phyloP scores from a whole-genome alignment of 2,113 vertebrate species.

The Pleuronectes platessa region DNA sequence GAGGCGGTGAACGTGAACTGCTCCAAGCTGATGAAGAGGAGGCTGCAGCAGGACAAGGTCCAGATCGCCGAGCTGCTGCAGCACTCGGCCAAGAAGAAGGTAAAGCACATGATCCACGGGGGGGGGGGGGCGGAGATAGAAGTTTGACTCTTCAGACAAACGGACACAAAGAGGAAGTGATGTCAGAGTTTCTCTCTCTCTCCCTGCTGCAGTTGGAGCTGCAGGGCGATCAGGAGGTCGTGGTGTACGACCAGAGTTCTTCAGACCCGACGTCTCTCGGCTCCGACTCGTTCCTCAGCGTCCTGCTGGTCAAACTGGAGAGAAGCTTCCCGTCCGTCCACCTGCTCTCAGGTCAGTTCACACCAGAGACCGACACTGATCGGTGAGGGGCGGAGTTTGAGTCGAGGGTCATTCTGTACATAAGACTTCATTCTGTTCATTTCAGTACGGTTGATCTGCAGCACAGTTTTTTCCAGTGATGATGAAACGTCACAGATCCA shows the following conservation, averaged over 20 bases:
- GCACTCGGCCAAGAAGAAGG: constrained; percentile 94
- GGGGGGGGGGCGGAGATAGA: too few relatives aligned
- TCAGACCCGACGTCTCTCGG: constrained; percentile 84
- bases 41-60: constrained; percentile 96
- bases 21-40: constrained; percentile 97
- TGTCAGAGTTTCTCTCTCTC: background rate
- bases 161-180: too few relatives aligned
- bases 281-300: constrained; percentile 90
- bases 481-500: too few relatives aligned
- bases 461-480: too few relatives aligned
- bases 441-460: too few relatives aligned
- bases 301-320: constrained; percentile 93
- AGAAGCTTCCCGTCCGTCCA: constrained; percentile 89
- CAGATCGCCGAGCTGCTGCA: constrained; percentile 94
- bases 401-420: too few relatives aligned
- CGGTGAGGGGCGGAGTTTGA: too few relatives aligned
- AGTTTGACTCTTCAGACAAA: too few relatives aligned
- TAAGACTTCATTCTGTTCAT: too few relatives aligned
- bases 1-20: constrained; percentile 97
- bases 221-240: constrained; percentile 88
- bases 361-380: too few relatives aligned
- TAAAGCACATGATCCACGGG: background rate
- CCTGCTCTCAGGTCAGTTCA: constrained; percentile 90
- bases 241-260: constrained; percentile 95
- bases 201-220: constrained; percentile 84